These are phyloP conservation scores for Smittia aterrima DNA, from an alignment of 2,888 invertebrate species.

Conservation along the genomic window DNA sequence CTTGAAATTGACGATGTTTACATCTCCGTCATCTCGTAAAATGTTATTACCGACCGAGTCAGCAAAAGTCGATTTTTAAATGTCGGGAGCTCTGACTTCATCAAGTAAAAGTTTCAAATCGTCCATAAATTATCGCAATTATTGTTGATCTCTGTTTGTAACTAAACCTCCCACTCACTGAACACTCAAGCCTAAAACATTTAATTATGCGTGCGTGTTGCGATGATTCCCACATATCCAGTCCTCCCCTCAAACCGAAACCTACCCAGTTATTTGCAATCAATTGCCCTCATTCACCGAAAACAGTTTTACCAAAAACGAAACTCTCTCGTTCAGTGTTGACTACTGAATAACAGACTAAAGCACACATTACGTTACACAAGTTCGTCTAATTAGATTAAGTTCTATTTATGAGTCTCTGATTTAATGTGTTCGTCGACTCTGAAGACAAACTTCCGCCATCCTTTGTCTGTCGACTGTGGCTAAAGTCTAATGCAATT, in stretches of 20 bases:
- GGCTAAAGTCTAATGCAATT: conserved; percentile 2
- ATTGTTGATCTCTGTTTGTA: not conserved
- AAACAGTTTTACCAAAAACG: not conserved
- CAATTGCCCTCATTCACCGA: conserved; percentile 22
- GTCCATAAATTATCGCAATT: conserved; percentile 14
- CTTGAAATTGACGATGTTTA: conserved; percentile 35
- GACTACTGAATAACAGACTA: not conserved
- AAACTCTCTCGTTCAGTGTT: conserved; percentile 1
- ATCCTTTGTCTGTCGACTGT: not conserved
- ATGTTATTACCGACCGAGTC: conserved; percentile 1
- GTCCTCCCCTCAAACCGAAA: conserved; percentile 2
- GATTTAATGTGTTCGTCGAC: not conserved
- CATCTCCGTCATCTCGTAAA: conserved; percentile 13
- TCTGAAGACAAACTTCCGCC: not conserved
- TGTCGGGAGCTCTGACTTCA: not conserved
- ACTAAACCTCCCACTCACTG: not conserved
- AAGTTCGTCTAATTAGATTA: not conserved
- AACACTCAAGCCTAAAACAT: not conserved
- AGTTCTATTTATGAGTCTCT: not conserved
- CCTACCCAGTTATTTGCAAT: conserved; percentile 27
- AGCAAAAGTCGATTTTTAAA: not conserved
- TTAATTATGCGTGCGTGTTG: conserved; percentile 23
- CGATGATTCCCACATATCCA: not conserved
- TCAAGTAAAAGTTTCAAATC: not conserved
- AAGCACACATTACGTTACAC: not conserved